Base-by-base conservation (phyloP, 2,797 vertebrate genomes). In the Sebastes aleutianus region DNA sequence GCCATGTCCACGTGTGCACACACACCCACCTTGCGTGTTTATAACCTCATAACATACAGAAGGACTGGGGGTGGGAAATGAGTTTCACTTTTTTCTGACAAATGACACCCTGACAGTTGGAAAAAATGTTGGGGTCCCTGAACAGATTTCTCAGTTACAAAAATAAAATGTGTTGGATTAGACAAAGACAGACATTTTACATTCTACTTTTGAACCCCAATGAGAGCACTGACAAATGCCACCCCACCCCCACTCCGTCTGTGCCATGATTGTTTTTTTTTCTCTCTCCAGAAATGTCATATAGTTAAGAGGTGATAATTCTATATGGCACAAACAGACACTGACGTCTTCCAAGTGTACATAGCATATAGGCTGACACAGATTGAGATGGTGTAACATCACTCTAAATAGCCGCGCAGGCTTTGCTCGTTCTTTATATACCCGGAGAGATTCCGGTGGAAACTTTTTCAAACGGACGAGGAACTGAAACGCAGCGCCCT, bases 91-190 rank as follows among this genome's bases (percentile, higher is more conserved):
- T 88, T 85, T 85, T 79, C 86, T 95, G 94, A 94, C 89, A 94
- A 96, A 95, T 93, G 94, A 96, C 96, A 96, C 95, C 95, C 95
- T 95, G 94, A 95, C 94, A 94, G 94, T 96, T 95, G 93, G 94
- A 86, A 91, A 89, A 94, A 95, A 95, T 92, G 91, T 94, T 95
- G 94, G 94, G 95, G 95, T 95, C 95, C 95, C 94, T 95, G 93
- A 96, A 95, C 96, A 96, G 96, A 96, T 96, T 96, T 96, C 93
- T 93, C 95, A 93, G 95, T 90, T 95, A 93, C 93, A 93, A 93
- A 96, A 96, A 96, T 96, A 96, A 96, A 96, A 96, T 78, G 95
- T 96, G 96, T 95, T 91, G 93, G 91, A 95, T 91, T 87, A 95
- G 93, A 95, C 93, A 96, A 95, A 95, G 94, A 95, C 95, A 95